Conservation (phyloP, 2,888 invertebrate genomes). For the Tenthredo distinguenda region DNA sequence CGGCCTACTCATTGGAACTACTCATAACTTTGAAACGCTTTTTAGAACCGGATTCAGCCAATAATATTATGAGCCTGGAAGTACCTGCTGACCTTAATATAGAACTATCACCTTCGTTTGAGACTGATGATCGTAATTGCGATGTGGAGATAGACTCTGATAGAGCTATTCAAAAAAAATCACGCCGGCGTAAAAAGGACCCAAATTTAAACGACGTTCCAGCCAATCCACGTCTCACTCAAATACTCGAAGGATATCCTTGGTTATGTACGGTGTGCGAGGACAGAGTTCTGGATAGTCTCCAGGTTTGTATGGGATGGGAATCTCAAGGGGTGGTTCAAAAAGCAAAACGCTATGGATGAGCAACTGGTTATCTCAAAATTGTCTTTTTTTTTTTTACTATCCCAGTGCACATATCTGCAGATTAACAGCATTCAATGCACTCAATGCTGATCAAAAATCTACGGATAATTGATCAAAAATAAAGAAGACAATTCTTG, state of each 20-base stretch:
- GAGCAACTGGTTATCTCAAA: too few relatives aligned
- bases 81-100: neutral
- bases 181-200: slow-evolving; percentile 5
- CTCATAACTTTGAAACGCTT: neutral
- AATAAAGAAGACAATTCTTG: slow-evolving; percentile 12
- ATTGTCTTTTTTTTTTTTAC: too few relatives aligned
- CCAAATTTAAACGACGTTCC: slow-evolving; percentile 46
- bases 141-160: neutral
- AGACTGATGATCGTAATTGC: neutral
- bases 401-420: neutral
- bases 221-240: slow-evolving; percentile 56
- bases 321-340: neutral
- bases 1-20: neutral
- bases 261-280: slow-evolving; percentile 65
- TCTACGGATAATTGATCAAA: neutral
- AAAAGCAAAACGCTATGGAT: too few relatives aligned
- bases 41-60: slow-evolving; percentile 19
- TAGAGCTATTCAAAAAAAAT: neutral
- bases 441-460: neutral
- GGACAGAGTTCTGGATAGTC: slow-evolving; percentile 52
- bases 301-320: slow-evolving; percentile 32
- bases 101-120: neutral
- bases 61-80: neutral
- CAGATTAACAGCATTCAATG: neutral
- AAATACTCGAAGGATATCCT: slow-evolving; percentile 64